Evolutionary conservation across 2,797 vertebrate genomes (phyloP), one percentile per base, ranked within the genome.

Genomic region (Orientallactaga sibirica): DNA sequence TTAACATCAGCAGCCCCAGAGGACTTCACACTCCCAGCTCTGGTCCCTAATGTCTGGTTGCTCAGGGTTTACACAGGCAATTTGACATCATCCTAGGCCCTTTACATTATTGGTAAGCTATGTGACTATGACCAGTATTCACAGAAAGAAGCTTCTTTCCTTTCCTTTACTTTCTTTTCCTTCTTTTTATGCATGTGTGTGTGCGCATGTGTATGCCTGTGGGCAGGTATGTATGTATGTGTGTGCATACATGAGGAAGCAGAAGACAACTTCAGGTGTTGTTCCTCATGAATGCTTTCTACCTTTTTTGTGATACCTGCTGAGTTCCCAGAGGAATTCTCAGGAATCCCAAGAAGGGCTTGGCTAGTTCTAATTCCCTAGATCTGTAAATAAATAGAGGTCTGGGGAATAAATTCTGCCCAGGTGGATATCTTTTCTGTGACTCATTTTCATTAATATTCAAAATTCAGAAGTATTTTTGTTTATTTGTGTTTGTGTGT

Each of bases 281-380:
- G 10, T 43, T 43, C 55, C 24, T 61, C 52, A 73, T 48, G 48
- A 7, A 24, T n/a, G 33, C 12, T 70, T 70, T 55, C 29, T 52
- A 22, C 41, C 80, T 10, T 58, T 48, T 48, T 8, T 48, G 48
- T 73, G 55, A 81, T 88, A 88, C 79, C 91, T 90, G 78, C 82
- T 95, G 90, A 94, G 82, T 93, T 93, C 75, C 82, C 78, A 88
- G 48, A 90, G 82, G 73, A 92, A 27, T 87, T 83, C 68, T 58
- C 41, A 33, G 76, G 70, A 91, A 71, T 96, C 67, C 77, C 81
- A 73, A 84, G 75, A 91, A 82, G 55, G 64, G 29, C 7, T 88
- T 76, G 29, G 33, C 81, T 91, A 48, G 8, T 83, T 90, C 71
- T 43, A 73, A 91, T 66, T 91, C 74, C 61, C 77, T 55, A 77